phyloP scores from a whole-genome alignment of 1,140 invertebrate genomes.

The Kradibia gibbosae region DNA sequence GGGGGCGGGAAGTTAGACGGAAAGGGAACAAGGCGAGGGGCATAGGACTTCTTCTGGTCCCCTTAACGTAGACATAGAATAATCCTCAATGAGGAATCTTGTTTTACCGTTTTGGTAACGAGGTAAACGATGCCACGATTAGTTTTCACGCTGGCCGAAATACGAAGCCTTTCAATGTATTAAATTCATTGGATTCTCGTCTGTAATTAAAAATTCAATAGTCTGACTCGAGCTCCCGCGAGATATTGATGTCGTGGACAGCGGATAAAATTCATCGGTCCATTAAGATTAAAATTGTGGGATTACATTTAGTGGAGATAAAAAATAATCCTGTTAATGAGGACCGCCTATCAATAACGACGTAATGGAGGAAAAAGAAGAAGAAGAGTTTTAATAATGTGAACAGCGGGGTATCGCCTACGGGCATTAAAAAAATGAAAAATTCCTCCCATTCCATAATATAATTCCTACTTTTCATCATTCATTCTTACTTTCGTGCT shows the following conservation, averaged over 20 bases:
- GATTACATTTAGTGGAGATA: not conserved
- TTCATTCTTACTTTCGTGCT: constrained; percentile 1
- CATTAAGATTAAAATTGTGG: no score
- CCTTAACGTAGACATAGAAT: no score
- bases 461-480: constrained; percentile 16
- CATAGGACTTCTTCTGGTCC: no score
- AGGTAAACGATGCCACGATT: no score
- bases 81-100: no score
- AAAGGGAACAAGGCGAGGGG: no score
- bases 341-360: not conserved
- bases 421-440: not conserved
- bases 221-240: not conserved
- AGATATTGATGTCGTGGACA: not conserved
- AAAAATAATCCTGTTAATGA: not conserved
- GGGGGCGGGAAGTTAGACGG: not conserved
- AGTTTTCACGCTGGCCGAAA: no score
- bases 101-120: no score
- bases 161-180: not conserved
- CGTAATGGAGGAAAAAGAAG: no score
- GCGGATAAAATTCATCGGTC: no score
- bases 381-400: not conserved
- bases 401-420: not conserved
- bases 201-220: not conserved
- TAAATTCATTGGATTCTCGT: not conserved
- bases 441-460: not conserved